Conservation (phyloP, 2,797 vertebrate genomes). For the Alauda arvensis region DNA sequence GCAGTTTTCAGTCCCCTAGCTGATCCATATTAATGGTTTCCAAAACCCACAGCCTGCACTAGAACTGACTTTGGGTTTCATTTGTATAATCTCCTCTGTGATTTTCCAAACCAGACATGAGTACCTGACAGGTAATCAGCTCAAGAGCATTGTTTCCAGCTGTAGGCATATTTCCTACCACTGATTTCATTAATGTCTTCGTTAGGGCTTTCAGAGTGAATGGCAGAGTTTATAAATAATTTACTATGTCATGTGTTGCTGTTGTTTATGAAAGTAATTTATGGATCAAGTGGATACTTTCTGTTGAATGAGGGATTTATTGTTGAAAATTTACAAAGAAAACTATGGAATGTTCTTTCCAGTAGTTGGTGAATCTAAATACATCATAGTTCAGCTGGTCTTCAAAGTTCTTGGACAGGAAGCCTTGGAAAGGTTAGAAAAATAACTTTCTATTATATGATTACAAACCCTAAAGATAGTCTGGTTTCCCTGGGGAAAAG, state of each 20-base stretch:
- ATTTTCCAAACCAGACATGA: background rate
- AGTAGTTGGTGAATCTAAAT: background rate
- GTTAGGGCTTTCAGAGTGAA: background rate
- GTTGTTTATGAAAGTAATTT: background rate
- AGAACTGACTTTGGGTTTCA: slow-evolving; percentile 17
- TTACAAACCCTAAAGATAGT: background rate
- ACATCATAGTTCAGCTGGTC: background rate
- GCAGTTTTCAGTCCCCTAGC: slow-evolving; percentile 5
- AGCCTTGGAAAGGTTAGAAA: background rate
- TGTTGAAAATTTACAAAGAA: background rate
- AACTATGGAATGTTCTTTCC: background rate
- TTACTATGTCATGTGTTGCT: background rate
- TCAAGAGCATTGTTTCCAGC: background rate
- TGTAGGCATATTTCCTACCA: background rate
- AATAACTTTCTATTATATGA: background rate
- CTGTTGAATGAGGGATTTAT: background rate
- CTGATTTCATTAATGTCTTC: background rate
- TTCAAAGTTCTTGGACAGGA: background rate
- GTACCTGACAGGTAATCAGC: slow-evolving; percentile 3
- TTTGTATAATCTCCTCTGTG: slow-evolving; percentile 12
- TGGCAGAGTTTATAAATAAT: background rate
- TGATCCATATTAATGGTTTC: slow-evolving; percentile 47
- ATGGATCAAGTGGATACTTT: background rate
- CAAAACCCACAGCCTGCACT: background rate
- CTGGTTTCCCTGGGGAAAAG: background rate